These are phyloP conservation scores for Drosophila azteca DNA, from an alignment of 1,140 invertebrate genomes.

Conservation along the genomic window DNA sequence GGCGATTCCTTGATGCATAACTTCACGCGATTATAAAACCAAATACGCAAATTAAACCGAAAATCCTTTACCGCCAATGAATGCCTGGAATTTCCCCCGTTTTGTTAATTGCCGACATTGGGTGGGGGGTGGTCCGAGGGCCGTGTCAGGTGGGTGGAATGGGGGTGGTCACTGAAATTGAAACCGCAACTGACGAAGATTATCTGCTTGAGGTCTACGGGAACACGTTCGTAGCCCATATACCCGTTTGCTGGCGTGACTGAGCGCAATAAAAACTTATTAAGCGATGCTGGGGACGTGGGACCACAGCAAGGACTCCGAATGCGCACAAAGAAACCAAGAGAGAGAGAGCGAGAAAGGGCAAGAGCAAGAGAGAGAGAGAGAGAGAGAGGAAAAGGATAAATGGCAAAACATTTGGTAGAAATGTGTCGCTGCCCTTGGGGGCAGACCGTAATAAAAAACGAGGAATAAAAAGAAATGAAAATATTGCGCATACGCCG, in stretches of 20 bases:
- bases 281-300: slow-evolving; percentile 67
- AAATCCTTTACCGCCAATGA: slow-evolving; percentile 14
- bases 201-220: slow-evolving; percentile 70
- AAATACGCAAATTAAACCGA: slow-evolving; percentile 46
- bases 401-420: slow-evolving; percentile 52
- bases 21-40: slow-evolving; percentile 14
- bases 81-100: slow-evolving; percentile 20
- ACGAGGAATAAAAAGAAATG: slow-evolving; percentile 41
- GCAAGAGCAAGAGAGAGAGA: neutral
- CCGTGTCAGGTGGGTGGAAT: neutral
- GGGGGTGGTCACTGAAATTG: slow-evolving; percentile 19
- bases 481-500: slow-evolving; percentile 74
- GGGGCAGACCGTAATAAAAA: slow-evolving; percentile 66
- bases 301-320: slow-evolving; percentile 20
- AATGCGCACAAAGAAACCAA: slow-evolving; percentile 6
- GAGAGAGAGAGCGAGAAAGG: slow-evolving; percentile 1
- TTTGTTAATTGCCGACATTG: slow-evolving; percentile 30
- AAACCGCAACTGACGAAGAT: slow-evolving; percentile 55
- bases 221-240: slow-evolving; percentile 52
- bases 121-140: slow-evolving; percentile 18
- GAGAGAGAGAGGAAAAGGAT: slow-evolving; percentile 21
- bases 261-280: slow-evolving; percentile 76
- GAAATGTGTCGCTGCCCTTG: slow-evolving; percentile 52
- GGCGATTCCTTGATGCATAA: slow-evolving; percentile 10
- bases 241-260: slow-evolving; percentile 40